These are phyloP conservation scores for Nebria brevicollis DNA, from an alignment of 2,888 invertebrate genomes.

Conservation along the genomic window DNA sequence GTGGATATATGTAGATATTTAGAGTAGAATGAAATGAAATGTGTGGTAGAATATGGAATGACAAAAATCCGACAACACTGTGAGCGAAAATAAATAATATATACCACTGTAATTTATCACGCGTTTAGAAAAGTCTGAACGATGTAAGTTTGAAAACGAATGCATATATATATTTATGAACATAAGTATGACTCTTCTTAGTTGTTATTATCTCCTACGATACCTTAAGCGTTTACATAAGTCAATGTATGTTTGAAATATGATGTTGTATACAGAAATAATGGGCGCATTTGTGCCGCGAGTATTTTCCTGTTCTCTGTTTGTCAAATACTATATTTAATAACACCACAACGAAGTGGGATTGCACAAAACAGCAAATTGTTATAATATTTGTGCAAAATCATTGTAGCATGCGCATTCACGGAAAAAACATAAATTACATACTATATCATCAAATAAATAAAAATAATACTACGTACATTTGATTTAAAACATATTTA, in stretches of 20 bases:
- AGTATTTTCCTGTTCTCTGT: slow-evolving; percentile 14
- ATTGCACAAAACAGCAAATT: no score
- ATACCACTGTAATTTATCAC: slow-evolving; percentile 12
- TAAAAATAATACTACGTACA: no score
- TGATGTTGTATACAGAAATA: slow-evolving; percentile 16
- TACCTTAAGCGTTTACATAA: slow-evolving; percentile 17
- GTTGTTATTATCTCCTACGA: slow-evolving; percentile 17
- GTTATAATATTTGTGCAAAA: no score
- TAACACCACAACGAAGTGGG: no score
- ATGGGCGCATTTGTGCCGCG: slow-evolving; percentile 19
- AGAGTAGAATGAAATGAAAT: no score
- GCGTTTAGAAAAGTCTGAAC: background rate
- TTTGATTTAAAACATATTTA: no score
- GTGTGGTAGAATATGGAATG: no score
- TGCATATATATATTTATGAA: slow-evolving; percentile 15
- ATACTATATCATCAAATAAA: no score
- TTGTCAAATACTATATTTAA: slow-evolving; percentile 15
- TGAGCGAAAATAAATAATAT: slow-evolving; percentile 6
- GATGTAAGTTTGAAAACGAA: slow-evolving; percentile 18
- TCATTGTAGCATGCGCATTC: no score
- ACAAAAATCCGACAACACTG: no score
- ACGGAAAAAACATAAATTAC: no score
- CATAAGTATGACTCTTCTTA: slow-evolving; percentile 11
- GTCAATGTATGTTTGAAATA: slow-evolving; percentile 21
- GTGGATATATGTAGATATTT: no score